Percentiles rank a stretch among this genome's conserved stretches.
Evolutionary conservation across 2,888 invertebrate species (phyloP).

Genomic region (Synergus itoensis): DNA sequence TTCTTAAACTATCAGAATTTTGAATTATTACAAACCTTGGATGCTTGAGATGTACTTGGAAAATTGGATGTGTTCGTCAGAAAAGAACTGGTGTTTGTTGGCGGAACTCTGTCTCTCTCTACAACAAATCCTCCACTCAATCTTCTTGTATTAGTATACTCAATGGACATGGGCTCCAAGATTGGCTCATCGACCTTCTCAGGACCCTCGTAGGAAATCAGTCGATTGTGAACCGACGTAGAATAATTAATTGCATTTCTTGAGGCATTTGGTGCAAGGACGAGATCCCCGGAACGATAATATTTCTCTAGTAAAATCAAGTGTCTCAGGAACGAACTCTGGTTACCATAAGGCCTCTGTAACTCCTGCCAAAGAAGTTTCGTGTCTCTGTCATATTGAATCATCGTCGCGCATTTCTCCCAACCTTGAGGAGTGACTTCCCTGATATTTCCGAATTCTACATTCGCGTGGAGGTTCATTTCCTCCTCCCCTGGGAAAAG

Average conservation of each 20-base stretch:
- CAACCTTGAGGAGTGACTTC: conserved; percentile 90
- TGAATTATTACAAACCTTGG: background rate
- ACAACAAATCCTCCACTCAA: conserved; percentile 73
- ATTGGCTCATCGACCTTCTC: conserved; percentile 75
- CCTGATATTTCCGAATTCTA: conserved; percentile 86
- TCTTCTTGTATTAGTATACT: conserved; percentile 69
- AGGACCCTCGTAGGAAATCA: conserved; percentile 85
- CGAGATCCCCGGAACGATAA: conserved; percentile 85
- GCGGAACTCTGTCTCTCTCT: conserved; percentile 65
- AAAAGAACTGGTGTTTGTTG: conserved; percentile 47
- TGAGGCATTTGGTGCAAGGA: conserved; percentile 86
- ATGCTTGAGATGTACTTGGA: conserved; percentile 23
- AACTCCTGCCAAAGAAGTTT: conserved; percentile 89
- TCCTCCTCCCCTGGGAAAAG: conserved; percentile 91
- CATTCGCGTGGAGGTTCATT: conserved; percentile 86
- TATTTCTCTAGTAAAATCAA: conserved; percentile 90
- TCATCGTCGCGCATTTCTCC: conserved; percentile 88
- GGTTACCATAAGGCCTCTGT: conserved; percentile 92
- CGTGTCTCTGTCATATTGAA: conserved; percentile 91
- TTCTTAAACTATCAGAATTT: background rate
- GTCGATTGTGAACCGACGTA: conserved; percentile 88
- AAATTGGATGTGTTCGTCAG: conserved; percentile 29
- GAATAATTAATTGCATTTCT: conserved; percentile 88
- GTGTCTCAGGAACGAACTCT: conserved; percentile 91
- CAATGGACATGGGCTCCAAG: conserved; percentile 68